Evolutionary conservation across 2,888 invertebrate species (phyloP).

Genomic region (Tipula vernalis): DNA sequence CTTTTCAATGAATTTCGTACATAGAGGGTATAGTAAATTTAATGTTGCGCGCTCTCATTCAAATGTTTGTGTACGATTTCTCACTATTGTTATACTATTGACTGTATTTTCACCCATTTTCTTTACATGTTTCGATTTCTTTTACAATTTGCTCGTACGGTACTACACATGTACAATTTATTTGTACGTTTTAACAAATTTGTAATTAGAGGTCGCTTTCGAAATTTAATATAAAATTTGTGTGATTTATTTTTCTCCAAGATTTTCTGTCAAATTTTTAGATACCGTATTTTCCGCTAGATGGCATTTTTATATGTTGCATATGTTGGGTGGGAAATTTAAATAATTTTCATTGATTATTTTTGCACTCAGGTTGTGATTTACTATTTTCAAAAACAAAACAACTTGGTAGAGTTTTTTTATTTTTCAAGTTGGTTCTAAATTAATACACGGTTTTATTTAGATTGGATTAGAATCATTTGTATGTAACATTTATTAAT

Average conservation of each 20-base stretch:
- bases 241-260: not conserved
- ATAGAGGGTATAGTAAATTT: too few species aligned
- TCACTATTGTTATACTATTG: not conserved
- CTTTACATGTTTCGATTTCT: not conserved
- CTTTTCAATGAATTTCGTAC: not conserved
- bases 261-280: not conserved
- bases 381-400: too few species aligned
- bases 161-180: not conserved
- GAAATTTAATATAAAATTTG: not conserved
- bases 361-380: too few species aligned
- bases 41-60: not conserved
- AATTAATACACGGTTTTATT: too few species aligned
- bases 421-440: too few species aligned
- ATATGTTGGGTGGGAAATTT: not conserved
- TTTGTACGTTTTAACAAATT: too few species aligned
- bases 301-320: not conserved
- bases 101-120: not conserved
- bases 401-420: too few species aligned
- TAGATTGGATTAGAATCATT: too few species aligned
- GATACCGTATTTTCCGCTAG: not conserved
- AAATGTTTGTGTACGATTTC: not conserved
- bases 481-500: too few species aligned
- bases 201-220: not conserved
- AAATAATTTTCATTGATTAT: too few species aligned
- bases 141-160: not conserved